Evolutionary conservation across 1,140 invertebrate genomes (phyloP).

Genomic region (Mya arenaria): DNA sequence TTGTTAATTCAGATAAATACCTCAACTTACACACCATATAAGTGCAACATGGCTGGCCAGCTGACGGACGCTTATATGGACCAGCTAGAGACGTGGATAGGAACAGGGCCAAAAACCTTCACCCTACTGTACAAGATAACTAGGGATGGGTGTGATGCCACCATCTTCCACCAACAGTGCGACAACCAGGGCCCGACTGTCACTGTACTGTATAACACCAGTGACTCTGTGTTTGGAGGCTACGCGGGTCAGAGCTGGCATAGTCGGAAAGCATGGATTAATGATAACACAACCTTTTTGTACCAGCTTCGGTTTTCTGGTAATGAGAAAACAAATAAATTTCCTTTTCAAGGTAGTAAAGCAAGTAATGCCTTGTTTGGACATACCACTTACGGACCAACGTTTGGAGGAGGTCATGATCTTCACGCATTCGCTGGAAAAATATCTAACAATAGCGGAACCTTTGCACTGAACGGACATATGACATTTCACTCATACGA

Average conservation of each 20-base stretch:
- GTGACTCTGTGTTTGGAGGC: constrained; percentile 59
- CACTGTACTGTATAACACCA: constrained; percentile 55
- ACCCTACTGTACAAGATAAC: constrained; percentile 52
- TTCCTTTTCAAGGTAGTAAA: constrained; percentile 2
- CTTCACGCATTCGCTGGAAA: constrained; percentile 12
- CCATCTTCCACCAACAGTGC: constrained; percentile 57
- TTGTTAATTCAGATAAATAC: too few species aligned
- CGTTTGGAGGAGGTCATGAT: constrained; percentile 44
- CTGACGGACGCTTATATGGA: not conserved
- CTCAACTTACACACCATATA: too few species aligned
- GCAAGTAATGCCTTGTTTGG: not conserved
- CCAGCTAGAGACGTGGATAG: constrained; percentile 46
- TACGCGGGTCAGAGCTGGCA: constrained; percentile 54
- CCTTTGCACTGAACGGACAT: constrained; percentile 6
- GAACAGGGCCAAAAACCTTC: constrained; percentile 43
- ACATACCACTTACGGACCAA: constrained; percentile 19
- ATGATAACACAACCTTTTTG: constrained; percentile 47
- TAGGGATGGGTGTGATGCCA: constrained; percentile 49
- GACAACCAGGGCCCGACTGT: constrained; percentile 60
- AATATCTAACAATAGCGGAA: not conserved
- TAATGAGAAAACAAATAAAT: constrained; percentile 2
- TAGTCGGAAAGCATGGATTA: not conserved
- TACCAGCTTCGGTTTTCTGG: constrained; percentile 40
- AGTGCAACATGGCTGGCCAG: not conserved
- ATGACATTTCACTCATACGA: constrained; percentile 2